Conservation (phyloP, 2,888 invertebrate species). For the Drosophila fungiperda region DNA sequence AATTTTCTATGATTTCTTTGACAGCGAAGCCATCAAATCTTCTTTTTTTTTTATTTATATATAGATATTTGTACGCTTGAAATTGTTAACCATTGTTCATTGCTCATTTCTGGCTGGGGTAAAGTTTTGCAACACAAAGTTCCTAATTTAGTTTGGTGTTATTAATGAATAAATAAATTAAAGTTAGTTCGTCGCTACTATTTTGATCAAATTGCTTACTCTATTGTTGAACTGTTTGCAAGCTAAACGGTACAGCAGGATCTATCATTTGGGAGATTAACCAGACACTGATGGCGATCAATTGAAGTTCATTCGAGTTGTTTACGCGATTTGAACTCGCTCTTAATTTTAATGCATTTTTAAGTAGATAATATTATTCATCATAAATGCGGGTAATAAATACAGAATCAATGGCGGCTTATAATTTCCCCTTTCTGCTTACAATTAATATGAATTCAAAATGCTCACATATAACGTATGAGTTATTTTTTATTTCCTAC, state of each 20-base stretch:
- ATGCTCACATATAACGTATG: constrained; percentile 21
- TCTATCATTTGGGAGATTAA: no score
- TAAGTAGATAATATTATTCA: constrained; percentile 44
- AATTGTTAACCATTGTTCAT: constrained; percentile 18
- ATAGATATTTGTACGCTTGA: constrained; percentile 4
- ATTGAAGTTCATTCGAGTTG: constrained; percentile 68
- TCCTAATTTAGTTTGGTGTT: constrained; percentile 49
- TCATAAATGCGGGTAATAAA: constrained; percentile 54
- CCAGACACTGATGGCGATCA: constrained; percentile 45
- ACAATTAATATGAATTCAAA: neutral
- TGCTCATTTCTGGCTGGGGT: constrained; percentile 1
- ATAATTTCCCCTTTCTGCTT: neutral
- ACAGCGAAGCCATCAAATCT: neutral
- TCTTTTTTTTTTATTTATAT: neutral
- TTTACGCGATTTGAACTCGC: constrained; percentile 75
- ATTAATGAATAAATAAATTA: constrained; percentile 56
- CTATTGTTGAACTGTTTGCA: constrained; percentile 29
- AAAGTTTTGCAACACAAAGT: constrained; percentile 36
- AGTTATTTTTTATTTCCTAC: constrained; percentile 17
- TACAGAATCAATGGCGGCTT: neutral
- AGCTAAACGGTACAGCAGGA: constrained; percentile 4
- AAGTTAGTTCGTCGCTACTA: constrained; percentile 35
- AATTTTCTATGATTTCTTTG: constrained; percentile 6
- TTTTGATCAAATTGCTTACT: constrained; percentile 37
- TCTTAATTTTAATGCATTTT: constrained; percentile 72